A percentile compares a stretch with the other conserved stretches of the same genome.
phyloP scores from a whole-genome alignment of 2,888 invertebrate genomes.

The Bombylius major region DNA sequence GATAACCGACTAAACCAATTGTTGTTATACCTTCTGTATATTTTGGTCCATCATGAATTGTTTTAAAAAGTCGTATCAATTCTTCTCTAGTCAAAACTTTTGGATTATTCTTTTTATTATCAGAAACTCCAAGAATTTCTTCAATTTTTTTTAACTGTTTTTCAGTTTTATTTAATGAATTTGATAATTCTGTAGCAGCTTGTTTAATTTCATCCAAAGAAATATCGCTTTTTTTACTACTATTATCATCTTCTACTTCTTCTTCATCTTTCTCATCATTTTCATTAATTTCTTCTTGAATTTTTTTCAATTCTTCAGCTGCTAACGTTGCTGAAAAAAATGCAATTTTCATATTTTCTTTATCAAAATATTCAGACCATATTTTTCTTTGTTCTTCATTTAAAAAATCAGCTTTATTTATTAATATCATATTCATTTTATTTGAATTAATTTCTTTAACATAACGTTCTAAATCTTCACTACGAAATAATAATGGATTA shows the following conservation, averaged over 20 bases:
- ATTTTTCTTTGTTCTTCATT: constrained; percentile 61
- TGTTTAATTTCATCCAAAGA: constrained; percentile 37
- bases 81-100: constrained; percentile 48
- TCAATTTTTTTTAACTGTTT: constrained; percentile 44
- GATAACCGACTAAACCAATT: constrained; percentile 95
- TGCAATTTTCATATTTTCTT: constrained; percentile 55
- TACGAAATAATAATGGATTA: constrained; percentile 87
- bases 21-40: constrained; percentile 48
- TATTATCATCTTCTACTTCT: constrained; percentile 14
- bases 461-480: constrained; percentile 80
- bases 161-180: constrained; percentile 43
- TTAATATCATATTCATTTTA: constrained; percentile 69
- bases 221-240: constrained; percentile 10
- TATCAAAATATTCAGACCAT: constrained; percentile 79
- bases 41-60: constrained; percentile 40
- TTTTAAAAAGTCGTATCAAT: constrained; percentile 58
- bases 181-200: constrained; percentile 41
- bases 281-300: constrained; percentile 18
- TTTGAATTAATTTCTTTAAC: constrained; percentile 59
- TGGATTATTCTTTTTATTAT: constrained; percentile 21
- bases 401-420: constrained; percentile 94
- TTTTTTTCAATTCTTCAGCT: constrained; percentile 37
- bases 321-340: constrained; percentile 82
- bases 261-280: constrained; percentile 24
- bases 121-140: constrained; percentile 37